Evolutionary conservation across 1,140 invertebrate species (phyloP), one percentile per base, ranked within the genome.

Genomic region (Laupala kohalensis): DNA sequence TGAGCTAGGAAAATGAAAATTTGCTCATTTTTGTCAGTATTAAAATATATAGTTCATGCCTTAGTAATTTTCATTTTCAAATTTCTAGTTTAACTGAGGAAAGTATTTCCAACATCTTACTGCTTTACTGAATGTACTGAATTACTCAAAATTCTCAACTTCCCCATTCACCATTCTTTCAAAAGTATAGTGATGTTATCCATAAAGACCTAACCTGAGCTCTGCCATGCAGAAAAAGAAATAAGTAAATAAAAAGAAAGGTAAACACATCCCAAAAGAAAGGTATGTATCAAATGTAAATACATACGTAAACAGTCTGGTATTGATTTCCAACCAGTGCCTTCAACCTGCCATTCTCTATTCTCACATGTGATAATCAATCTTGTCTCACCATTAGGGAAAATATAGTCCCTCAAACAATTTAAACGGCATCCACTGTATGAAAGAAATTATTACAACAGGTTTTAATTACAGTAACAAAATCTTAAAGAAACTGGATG

Each of bases 241-340:
- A 26, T 25, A 6, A 28, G 24, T 28, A 6, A 6, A 24, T 19
- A 63, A 19, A 37, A 15, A 26, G 5, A 25, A 9, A 6, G 15
- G 30, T 27, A 19, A 66, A 65, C 6, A 53, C 12, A 0, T 27
- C 15, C 3, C 25, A 64, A 12, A 12, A 5, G n/a, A 26, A 28
- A 64, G 19, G 5, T 6, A 65, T 13, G 19, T 25, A 27, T 28
- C 13, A 25, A 63, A 69, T 2, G 26, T 12, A 65, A 64, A 62
- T 27, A 78, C 82, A 81, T 82, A 86, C 88, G 86, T 83, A 87
- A 82, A 75, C 89, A 90, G 27, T 84, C 77, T 5, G 87, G 87
- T 13, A 89, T 79, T 6, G 72, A 73, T 0, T 74, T 76, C 77
- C 83, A 85, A 23, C 80, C 80, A 13, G 81, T 79, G 64, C 82